Percentiles rank a stretch among this genome's conserved stretches.
Conservation (phyloP, 2,113 vertebrate genomes). For the Prietella phreatophila region DNA sequence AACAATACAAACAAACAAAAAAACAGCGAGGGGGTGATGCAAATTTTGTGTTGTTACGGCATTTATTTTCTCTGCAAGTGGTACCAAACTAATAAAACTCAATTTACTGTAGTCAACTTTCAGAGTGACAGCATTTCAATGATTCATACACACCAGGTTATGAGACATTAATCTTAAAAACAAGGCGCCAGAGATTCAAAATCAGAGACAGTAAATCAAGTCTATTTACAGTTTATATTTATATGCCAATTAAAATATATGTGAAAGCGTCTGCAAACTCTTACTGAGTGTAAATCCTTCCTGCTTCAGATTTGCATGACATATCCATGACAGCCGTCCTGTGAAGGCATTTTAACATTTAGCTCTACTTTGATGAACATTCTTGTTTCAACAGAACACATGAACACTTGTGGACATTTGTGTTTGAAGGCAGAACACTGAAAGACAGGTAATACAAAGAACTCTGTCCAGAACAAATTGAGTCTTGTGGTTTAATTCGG, state of each 20-base stretch:
- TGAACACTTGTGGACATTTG: constrained; percentile 28
- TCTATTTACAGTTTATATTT: not conserved
- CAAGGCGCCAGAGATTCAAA: not conserved
- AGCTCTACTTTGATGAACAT: constrained; percentile 26
- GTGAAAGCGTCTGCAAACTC: constrained; percentile 41
- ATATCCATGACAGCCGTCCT: constrained; percentile 19
- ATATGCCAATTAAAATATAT: not conserved
- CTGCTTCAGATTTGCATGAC: constrained; percentile 52
- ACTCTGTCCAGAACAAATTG: not conserved
- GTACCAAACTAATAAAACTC: not conserved
- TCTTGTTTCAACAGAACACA: constrained; percentile 19
- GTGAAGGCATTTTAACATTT: constrained; percentile 36
- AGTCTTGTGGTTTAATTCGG: not conserved
- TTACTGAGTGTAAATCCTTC: constrained; percentile 50
- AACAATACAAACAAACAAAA: not conserved
- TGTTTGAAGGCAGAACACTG: not conserved
- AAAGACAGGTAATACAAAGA: not conserved
- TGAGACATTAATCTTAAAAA: constrained; percentile 5
- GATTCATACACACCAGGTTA: not conserved
- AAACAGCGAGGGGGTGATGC: not conserved
- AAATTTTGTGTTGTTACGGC: not conserved
- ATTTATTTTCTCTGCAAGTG: not conserved
- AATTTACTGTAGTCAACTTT: not conserved
- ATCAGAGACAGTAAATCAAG: not conserved
- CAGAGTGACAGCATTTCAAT: not conserved